phyloP scores from a whole-genome alignment of 2,888 invertebrate genomes.

The Apamea crenata region DNA sequence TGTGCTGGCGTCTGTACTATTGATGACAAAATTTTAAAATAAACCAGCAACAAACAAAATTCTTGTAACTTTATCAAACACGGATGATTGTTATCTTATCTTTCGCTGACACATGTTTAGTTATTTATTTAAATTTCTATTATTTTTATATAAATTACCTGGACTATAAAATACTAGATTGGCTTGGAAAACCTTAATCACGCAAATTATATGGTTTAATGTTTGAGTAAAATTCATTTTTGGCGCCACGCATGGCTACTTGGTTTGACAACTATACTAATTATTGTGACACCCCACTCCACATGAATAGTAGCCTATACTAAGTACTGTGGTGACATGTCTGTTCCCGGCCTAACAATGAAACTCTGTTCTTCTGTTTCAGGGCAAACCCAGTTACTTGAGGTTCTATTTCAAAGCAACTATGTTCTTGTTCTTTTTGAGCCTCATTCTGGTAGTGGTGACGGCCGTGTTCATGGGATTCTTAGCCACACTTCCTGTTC shows the following conservation, averaged over 20 bases:
- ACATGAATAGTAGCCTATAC: not conserved
- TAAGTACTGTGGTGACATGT: not conserved
- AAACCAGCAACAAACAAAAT: not conserved
- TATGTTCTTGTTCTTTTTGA: slow-evolving; percentile 76
- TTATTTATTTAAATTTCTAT: not conserved
- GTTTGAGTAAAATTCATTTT: not conserved
- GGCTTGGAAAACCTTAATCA: not conserved
- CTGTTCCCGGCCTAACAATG: not conserved
- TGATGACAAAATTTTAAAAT: slow-evolving; percentile 4
- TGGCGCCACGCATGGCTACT: not conserved
- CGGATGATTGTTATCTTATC: slow-evolving; percentile 10
- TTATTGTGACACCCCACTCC: slow-evolving; percentile 3
- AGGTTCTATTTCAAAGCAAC: slow-evolving; percentile 79
- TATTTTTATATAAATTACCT: not conserved
- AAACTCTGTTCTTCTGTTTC: slow-evolving; percentile 64
- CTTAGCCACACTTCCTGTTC: slow-evolving; percentile 76
- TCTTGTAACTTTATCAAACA: not conserved
- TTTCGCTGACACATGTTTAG: not conserved
- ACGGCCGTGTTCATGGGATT: slow-evolving; percentile 82
- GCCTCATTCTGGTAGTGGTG: slow-evolving; percentile 78
- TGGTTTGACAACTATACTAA: not conserved
- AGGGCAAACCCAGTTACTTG: slow-evolving; percentile 78
- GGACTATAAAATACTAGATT: not conserved
- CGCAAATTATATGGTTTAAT: not conserved
- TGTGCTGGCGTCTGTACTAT: too few species aligned